Evolutionary conservation across 2,888 invertebrate genomes (phyloP).

Genomic region (Diarsia rubi): DNA sequence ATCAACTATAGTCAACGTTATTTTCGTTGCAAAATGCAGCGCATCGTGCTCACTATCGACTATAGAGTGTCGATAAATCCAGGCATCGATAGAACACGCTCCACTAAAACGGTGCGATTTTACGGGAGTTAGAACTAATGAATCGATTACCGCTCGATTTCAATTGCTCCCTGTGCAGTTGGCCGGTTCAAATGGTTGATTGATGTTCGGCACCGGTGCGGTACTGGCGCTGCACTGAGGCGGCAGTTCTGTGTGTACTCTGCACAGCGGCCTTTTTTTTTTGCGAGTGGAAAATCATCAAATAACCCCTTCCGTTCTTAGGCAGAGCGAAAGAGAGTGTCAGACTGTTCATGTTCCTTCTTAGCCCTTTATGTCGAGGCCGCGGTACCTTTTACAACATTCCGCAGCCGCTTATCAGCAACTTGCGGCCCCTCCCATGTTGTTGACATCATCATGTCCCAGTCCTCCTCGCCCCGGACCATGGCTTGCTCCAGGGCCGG

Average conservation of each 20-base stretch:
- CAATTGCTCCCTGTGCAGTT: slow-evolving; percentile 28
- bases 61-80: slow-evolving; percentile 32
- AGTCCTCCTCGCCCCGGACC: too few species aligned
- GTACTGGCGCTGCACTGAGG: background rate
- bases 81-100: slow-evolving; percentile 8
- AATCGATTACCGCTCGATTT: slow-evolving; percentile 47
- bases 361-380: too few species aligned
- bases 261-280: background rate
- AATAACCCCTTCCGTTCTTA: too few species aligned
- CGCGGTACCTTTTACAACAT: too few species aligned
- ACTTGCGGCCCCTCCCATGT: too few species aligned
- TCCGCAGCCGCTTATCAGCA: too few species aligned
- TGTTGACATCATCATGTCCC: too few species aligned
- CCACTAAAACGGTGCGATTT: background rate
- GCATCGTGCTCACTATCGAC: background rate
- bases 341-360: too few species aligned
- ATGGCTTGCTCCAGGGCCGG: too few species aligned
- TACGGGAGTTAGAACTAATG: slow-evolving; percentile 36
- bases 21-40: background rate
- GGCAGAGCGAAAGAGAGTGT: too few species aligned
- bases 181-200: slow-evolving; percentile 26
- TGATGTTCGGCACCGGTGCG: slow-evolving; percentile 5
- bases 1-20: background rate
- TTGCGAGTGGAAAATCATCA: too few species aligned
- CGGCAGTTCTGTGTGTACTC: background rate